Base-by-base conservation (phyloP, 2,797 vertebrate species). In the Numenius phaeopus region DNA sequence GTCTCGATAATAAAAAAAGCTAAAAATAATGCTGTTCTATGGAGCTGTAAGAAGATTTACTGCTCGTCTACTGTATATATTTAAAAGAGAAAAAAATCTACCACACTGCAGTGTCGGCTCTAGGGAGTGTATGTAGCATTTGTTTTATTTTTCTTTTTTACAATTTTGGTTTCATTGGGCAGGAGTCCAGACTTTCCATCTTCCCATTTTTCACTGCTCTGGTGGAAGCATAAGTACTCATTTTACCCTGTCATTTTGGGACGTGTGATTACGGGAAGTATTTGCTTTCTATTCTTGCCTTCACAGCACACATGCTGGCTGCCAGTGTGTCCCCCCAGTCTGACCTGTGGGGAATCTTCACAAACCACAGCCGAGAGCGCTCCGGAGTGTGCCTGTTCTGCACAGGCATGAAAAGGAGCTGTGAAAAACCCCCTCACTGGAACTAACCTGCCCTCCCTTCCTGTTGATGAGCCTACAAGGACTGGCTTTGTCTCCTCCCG, bases 211-310 rank as follows among this genome's bases (percentile, higher is more conserved):
- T 81, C 55, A 15, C 83, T 89, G 95, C 93, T 93, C 92, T 70
- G 87, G 86, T 96, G 71, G 81, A 95, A 95, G 96, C 91, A 87
- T 23, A 70, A 73, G 94, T 23, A 46, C 86, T 94, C 90, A 2
- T 93, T 95, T 88, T 90, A 69, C 91, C 85, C 96, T 82, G 91
- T 91, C 94, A 93, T 86, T 94, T 42, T 83, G 93, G 94, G 96
- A 95, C 6, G 62, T 96, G 88, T 88, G 90, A 95, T 94, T 95
- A 95, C 8, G n/a, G 93, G 73, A 87, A 94, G 83, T 73, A 85
- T 97, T 96, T 96, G 91, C 94, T 95, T 95, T 96, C 95, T 95
- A 83, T 87, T 94, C 92, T 77, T 96, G 92, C 94, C 87, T 89
- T 87, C 81, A 4, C 91, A 87, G 89, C 89, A 90, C 81, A 62